These are phyloP conservation scores for Sinodicranocentrus sp. DNA, from an alignment of 2,888 invertebrate genomes.

Conservation along the genomic window DNA sequence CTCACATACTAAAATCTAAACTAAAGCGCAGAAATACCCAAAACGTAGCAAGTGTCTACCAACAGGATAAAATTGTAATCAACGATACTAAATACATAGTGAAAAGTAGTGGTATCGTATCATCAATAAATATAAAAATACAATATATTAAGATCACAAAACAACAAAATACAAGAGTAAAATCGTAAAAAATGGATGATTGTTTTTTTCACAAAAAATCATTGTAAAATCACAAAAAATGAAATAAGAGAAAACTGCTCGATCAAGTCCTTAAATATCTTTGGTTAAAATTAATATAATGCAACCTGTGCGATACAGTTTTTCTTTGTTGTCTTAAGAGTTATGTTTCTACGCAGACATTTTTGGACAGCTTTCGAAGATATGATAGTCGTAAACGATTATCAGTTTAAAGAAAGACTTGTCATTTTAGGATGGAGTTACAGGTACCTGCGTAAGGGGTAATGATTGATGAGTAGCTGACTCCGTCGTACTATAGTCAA, in stretches of 20 bases:
- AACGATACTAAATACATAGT: not conserved
- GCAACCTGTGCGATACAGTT: not conserved
- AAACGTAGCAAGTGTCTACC: not conserved
- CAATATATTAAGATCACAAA: constrained; percentile 10
- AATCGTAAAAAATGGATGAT: not conserved
- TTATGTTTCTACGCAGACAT: not conserved
- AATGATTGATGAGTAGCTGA: constrained; percentile 59
- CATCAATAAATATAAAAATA: constrained; percentile 23
- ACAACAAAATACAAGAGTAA: not conserved
- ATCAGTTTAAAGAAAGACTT: constrained; percentile 6
- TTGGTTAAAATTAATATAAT: constrained; percentile 19
- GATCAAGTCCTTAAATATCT: constrained; percentile 31
- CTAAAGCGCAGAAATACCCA: not conserved
- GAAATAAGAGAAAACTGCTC: not conserved
- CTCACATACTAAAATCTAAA: not conserved
- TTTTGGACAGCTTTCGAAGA: not conserved
- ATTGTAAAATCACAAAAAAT: constrained; percentile 1
- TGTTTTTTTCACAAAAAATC: not conserved
- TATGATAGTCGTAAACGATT: not conserved
- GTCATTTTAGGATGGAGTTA: constrained; percentile 70
- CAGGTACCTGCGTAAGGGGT: constrained; percentile 72
- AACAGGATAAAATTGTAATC: not conserved
- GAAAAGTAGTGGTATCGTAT: not conserved
- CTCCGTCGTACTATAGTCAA: constrained; percentile 88
- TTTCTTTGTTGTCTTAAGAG: not conserved